A percentile compares a stretch with the other conserved stretches of the same genome.
These are phyloP conservation scores for Zenarchopterus dispar DNA, from an alignment of 2,797 vertebrate genomes.

Conservation along the genomic window DNA sequence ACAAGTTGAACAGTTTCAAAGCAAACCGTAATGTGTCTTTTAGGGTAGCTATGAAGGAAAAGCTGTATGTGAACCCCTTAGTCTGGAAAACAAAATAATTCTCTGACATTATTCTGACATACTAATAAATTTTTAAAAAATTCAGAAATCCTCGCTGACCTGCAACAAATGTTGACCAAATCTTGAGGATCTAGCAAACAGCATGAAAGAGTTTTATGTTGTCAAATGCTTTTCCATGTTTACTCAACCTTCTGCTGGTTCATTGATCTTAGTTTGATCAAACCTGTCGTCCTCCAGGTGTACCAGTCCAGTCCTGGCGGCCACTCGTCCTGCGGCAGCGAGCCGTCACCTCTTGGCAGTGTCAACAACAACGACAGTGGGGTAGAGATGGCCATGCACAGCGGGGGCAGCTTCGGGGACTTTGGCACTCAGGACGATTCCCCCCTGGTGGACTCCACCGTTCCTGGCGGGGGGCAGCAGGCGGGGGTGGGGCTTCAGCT, in stretches of 20 bases:
- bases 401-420: conserved; percentile 96
- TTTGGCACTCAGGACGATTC: conserved; percentile 89
- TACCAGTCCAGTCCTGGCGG: conserved; percentile 98
- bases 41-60: too few relatives aligned
- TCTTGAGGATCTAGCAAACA: too few relatives aligned
- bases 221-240: neutral
- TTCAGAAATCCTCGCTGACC: too few relatives aligned
- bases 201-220: too few relatives aligned
- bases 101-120: too few relatives aligned
- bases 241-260: neutral
- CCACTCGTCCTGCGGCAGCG: conserved; percentile 97
- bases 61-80: too few relatives aligned
- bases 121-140: too few relatives aligned
- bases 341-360: conserved; percentile 95
- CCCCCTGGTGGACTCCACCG: conserved; percentile 91
- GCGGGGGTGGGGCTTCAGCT: conserved; percentile 90
- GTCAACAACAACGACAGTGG: conserved; percentile 98
- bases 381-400: conserved; percentile 94
- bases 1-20: too few relatives aligned
- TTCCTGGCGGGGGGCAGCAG: conserved; percentile 84
- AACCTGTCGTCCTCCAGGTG: conserved; percentile 78
- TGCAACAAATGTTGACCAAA: too few relatives aligned
- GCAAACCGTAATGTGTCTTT: too few relatives aligned
- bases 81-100: too few relatives aligned
- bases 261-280: neutral